These are phyloP conservation scores for crab-eating macaque (Macaca fascicularis) DNA, from an alignment of 2,113 vertebrate genomes.

Conservation along the genomic window DNA sequence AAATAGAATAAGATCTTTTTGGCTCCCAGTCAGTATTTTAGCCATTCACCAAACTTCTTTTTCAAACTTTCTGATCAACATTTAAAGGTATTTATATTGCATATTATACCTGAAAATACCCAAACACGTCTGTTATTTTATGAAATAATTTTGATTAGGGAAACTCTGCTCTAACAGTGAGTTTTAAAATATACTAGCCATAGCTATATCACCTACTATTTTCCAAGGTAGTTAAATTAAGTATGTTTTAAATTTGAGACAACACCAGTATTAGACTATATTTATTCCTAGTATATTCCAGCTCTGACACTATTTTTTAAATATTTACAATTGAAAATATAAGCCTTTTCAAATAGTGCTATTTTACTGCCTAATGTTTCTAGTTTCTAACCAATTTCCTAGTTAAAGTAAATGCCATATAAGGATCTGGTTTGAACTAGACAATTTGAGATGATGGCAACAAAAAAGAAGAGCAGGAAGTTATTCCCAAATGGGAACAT, in stretches of 20 bases:
- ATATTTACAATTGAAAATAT: constrained; percentile 24
- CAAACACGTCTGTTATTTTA: not conserved
- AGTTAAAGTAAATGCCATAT: not conserved
- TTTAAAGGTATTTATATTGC: not conserved
- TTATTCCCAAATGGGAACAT: not conserved
- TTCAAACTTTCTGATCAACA: not conserved
- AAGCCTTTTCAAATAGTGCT: not conserved
- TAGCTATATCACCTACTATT: not conserved
- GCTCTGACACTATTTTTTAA: not conserved
- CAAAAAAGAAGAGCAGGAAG: not conserved
- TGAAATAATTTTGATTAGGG: not conserved
- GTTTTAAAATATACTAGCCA: not conserved
- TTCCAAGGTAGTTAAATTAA: constrained; percentile 6
- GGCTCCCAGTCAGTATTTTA: not conserved
- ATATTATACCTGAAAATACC: not conserved
- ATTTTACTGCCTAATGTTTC: not conserved
- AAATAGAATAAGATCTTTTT: constrained; percentile 1
- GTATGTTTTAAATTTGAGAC: not conserved
- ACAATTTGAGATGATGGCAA: not conserved
- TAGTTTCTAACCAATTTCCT: not conserved
- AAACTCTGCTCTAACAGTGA: not conserved
- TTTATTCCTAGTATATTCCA: not conserved
- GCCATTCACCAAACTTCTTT: not conserved
- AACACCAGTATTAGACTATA: not conserved
- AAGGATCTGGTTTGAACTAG: not conserved